Base-by-base conservation (phyloP, 2,113 vertebrate genomes). In the Cyprinodon variegatus region DNA sequence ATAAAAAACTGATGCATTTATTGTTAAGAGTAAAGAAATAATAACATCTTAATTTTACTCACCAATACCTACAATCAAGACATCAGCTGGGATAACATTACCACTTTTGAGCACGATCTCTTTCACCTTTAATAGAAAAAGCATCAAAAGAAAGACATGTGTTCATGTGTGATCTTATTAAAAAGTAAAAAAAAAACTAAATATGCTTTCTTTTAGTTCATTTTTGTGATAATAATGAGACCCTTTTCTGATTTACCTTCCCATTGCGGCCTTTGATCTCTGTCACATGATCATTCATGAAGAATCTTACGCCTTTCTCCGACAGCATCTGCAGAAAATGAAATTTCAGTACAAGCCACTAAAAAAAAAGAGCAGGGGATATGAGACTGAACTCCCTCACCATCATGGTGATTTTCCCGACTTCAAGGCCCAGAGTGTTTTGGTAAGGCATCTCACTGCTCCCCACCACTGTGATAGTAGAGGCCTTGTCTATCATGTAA, bases 41-140 rank as follows among this genome's bases (percentile, higher is more conserved):
- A 41, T 41, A 41, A 15, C 0, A 7, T 37, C 22, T 43, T 20
- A 14, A 48, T 61, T 70, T 15, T n/a, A 85, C 93, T 86, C 29
- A 97, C 96, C 96, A 75, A 95, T 95, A 68, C 94, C 96, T 63
- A 93, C 88, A 65, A 97, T 93, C 11, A 96, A 86, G 68, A 96
- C 83, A 36, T 96, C 95, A 6, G 93, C 91, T 62, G 91, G 92
- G n/a, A 97, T 78, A 11, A 75, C 83, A 65, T 83, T 66, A 63
- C 95, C 93, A 0, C 90, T 93, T 87, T 81, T 90, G 64, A 96
- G 91, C 38, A 93, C 70, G 46, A 95, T 92, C 4, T 94, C 94
- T 38, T 92, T 75, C 40, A 96, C 94, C 96, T 96, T 79, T 17
- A 76, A 22, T 37, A 57, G 22, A 46, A 74, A 57, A 68, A 13